phyloP scores from a whole-genome alignment of 2,113 vertebrate genomes.

The Phrynosoma blainvillii region DNA sequence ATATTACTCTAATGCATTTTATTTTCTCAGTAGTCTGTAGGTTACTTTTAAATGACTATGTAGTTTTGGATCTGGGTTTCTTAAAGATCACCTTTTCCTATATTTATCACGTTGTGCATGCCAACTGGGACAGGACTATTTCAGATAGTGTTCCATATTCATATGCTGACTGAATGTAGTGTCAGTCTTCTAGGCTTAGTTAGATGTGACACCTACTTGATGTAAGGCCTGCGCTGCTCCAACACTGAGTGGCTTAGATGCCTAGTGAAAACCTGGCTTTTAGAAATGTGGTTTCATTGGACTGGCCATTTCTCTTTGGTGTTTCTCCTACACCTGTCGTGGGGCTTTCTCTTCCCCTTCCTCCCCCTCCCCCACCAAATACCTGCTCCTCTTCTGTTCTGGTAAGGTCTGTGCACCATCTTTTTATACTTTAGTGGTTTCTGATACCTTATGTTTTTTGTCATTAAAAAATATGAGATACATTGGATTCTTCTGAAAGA shows the following conservation, averaged over 20 bases:
- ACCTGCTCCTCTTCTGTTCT: neutral
- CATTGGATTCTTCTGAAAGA: neutral
- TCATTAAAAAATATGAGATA: neutral
- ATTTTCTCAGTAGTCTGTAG: neutral
- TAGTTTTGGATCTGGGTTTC: too few species aligned
- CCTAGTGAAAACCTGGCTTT: neutral
- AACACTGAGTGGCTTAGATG: neutral
- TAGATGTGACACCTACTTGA: neutral
- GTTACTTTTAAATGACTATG: neutral
- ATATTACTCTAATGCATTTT: neutral
- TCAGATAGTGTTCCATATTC: neutral
- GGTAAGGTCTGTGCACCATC: neutral
- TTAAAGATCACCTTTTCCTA: too few species aligned
- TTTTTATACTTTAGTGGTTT: neutral
- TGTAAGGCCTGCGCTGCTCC: neutral
- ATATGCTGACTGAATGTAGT: neutral
- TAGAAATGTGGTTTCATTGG: neutral
- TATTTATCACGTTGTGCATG: too few species aligned
- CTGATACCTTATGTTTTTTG: neutral
- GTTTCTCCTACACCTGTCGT: neutral
- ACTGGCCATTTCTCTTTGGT: neutral
- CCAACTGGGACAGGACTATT: neutral
- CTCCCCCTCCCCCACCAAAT: neutral
- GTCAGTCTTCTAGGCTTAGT: neutral
- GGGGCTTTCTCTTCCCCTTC: neutral